These are phyloP conservation scores for Hypomecis atomaria DNA, from an alignment of 2,888 invertebrate species.

Conservation along the genomic window DNA sequence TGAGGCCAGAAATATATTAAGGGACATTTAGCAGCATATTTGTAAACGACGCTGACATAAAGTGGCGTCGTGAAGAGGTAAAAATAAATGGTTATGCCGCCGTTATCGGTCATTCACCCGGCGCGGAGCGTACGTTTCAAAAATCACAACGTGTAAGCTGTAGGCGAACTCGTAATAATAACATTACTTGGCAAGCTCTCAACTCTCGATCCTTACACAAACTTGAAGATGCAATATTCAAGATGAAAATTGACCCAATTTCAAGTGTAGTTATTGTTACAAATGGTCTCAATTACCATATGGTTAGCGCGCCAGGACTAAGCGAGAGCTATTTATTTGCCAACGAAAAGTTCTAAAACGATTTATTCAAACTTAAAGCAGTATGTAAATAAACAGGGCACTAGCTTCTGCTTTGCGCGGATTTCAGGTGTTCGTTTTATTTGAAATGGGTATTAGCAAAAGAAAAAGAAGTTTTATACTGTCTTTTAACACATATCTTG, in stretches of 20 bases:
- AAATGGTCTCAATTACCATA: conserved; percentile 43
- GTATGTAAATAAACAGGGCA: conserved; percentile 1
- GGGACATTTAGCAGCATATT: neutral
- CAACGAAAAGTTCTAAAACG: conserved; percentile 17
- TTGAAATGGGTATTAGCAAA: too few relatives aligned
- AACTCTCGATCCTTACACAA: conserved; percentile 57
- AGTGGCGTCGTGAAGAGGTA: conserved; percentile 24
- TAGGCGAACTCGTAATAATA: conserved; percentile 52
- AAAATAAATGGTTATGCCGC: conserved; percentile 41
- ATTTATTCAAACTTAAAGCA: conserved; percentile 7
- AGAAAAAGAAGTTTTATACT: too few relatives aligned
- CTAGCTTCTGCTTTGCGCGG: neutral
- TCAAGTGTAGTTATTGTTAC: conserved; percentile 43
- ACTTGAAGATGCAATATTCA: conserved; percentile 54
- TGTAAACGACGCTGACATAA: conserved; percentile 11
- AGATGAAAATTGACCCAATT: conserved; percentile 61
- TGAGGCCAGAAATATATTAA: neutral
- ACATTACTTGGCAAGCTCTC: conserved; percentile 67
- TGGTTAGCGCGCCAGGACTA: conserved; percentile 34
- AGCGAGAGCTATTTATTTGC: conserved; percentile 26
- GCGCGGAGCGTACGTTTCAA: conserved; percentile 47
- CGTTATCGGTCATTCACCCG: conserved; percentile 73
- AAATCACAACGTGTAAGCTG: conserved; percentile 50
- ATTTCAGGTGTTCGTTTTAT: neutral
- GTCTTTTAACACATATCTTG: too few relatives aligned